These are phyloP conservation scores for Podilymbus podiceps DNA, from an alignment of 2,113 vertebrate genomes.

Conservation along the genomic window DNA sequence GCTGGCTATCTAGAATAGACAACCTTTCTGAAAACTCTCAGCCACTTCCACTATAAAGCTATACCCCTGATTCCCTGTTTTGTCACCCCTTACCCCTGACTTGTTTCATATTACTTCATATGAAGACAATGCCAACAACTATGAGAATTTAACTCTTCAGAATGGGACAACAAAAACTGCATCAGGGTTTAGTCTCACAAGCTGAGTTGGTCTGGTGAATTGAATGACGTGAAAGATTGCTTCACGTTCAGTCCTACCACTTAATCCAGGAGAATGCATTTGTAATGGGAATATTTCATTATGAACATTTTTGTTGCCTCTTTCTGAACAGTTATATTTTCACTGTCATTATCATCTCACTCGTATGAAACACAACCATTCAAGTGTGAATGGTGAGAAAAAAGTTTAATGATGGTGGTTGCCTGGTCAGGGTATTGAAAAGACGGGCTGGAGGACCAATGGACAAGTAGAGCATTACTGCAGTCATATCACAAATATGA, in stretches of 20 bases:
- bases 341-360: background rate
- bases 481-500: background rate
- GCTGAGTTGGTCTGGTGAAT: background rate
- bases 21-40: background rate
- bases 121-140: background rate
- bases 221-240: background rate
- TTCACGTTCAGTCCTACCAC: background rate
- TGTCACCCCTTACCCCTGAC: background rate
- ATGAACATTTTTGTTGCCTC: background rate
- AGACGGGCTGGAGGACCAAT: background rate
- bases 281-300: background rate
- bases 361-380: background rate
- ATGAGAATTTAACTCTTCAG: background rate
- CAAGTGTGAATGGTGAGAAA: background rate
- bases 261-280: background rate
- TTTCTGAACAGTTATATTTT: background rate
- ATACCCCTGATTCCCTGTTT: background rate
- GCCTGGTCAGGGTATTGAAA: background rate
- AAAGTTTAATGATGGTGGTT: background rate
- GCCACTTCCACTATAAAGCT: background rate
- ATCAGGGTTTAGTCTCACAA: background rate
- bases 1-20: background rate
- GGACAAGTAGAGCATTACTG: background rate
- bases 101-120: background rate
- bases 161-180: background rate